A percentile compares a stretch with the other conserved stretches of the same genome.
phyloP scores from a whole-genome alignment of 2,888 invertebrate species.

The Zygothrica quintamaculata region DNA sequence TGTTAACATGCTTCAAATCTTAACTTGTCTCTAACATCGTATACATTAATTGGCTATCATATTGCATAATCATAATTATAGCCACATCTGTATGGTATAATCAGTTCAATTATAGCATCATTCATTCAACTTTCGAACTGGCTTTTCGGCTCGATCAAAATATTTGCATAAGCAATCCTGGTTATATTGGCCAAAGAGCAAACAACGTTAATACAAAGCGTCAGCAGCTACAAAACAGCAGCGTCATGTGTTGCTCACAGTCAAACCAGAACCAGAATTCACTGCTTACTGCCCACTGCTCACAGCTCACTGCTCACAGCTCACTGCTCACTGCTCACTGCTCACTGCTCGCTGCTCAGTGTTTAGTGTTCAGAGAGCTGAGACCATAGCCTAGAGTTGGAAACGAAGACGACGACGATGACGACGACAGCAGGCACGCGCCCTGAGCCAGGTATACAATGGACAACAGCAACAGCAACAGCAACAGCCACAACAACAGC shows the following conservation, averaged over 20 bases:
- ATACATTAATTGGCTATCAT: too few relatives aligned
- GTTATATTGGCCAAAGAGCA: constrained; percentile 18
- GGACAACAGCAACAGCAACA: constrained; percentile 32
- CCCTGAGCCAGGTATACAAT: constrained; percentile 71
- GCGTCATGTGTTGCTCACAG: constrained; percentile 67
- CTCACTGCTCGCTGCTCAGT: not conserved
- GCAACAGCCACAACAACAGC: too few relatives aligned
- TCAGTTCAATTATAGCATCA: constrained; percentile 44
- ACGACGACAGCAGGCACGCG: constrained; percentile 83
- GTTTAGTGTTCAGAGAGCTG: not conserved
- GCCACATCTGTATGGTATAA: constrained; percentile 29
- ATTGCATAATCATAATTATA: not conserved
- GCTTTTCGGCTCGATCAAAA: constrained; percentile 61
- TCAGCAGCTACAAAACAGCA: constrained; percentile 39
- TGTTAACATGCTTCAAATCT: too few relatives aligned
- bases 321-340: not conserved
- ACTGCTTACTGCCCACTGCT: not conserved
- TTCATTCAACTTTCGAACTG: constrained; percentile 46
- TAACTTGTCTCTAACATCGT: too few relatives aligned
- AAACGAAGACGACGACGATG: too few relatives aligned
- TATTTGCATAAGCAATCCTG: constrained; percentile 70
- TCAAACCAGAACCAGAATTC: constrained; percentile 23
- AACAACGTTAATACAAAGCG: constrained; percentile 4
- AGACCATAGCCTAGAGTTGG: constrained; percentile 11
- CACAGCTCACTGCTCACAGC: not conserved